Conservation (phyloP, 64 coral and sea anemone species). For the Cladopsammia gracilis region DNA sequence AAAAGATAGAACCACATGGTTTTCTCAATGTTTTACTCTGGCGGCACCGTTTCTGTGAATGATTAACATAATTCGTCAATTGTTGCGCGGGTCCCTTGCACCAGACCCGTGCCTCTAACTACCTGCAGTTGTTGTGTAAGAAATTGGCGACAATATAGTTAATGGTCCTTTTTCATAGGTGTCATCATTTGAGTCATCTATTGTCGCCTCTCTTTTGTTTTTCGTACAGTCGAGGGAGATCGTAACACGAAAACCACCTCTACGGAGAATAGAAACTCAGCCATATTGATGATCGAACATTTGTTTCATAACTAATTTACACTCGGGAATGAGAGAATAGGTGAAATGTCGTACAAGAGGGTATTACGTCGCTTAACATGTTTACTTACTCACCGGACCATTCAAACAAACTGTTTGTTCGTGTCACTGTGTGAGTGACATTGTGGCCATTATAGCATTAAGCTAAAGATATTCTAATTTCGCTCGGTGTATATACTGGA, state of each 20-base stretch:
- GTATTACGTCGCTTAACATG: slow-evolving; percentile 87
- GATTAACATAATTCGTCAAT: no score
- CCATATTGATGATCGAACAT: slow-evolving; percentile 30
- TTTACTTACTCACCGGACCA: slow-evolving; percentile 87
- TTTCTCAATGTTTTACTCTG: no score
- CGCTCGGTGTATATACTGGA: slow-evolving; percentile 75
- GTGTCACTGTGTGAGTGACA: slow-evolving; percentile 93
- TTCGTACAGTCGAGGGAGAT: neutral
- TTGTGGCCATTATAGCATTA: slow-evolving; percentile 91
- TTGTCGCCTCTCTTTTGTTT: neutral
- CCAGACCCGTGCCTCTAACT: neutral
- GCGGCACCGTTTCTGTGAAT: no score
- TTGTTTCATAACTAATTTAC: slow-evolving; percentile 78
- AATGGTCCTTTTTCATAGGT: neutral
- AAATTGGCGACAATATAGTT: neutral
- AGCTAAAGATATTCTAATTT: slow-evolving; percentile 94
- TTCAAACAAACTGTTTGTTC: slow-evolving; percentile 90
- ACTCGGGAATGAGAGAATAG: slow-evolving; percentile 38
- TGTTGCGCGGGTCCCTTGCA: neutral
- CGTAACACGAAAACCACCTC: neutral
- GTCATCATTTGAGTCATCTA: no score
- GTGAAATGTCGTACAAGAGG: slow-evolving; percentile 50
- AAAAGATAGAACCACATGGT: no score
- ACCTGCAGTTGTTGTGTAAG: neutral
- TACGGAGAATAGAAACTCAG: neutral